Base-by-base conservation (phyloP, 2,888 invertebrate species). In the Drosophila fungiperda region DNA sequence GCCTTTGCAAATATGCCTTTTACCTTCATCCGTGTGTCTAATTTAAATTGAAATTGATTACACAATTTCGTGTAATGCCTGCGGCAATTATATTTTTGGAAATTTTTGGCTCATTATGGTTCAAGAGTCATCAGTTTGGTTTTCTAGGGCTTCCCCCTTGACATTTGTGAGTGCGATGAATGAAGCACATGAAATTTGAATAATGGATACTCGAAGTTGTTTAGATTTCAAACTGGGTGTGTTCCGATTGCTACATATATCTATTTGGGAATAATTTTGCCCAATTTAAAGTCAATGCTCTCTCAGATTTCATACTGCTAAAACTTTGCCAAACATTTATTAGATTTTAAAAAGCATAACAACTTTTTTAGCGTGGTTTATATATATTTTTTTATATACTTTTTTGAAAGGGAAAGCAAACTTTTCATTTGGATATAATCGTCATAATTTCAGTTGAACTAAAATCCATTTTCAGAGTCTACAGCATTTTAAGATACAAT, bases 41-140 rank as follows among this genome's bases (percentile, higher is more conserved):
- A 69, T 70, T 60, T 67, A 57, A 73, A 74, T 52, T 76, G 49
- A 59, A 81, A 72, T 75, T 74, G 71, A 88, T 86, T 80, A 74
- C 62, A 81, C 78, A 84, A 80, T 86, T 80, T 75, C 45, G 62
- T 61, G 59, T 50, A 38, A 42, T 38, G 42, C 48, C 52, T 33
- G 49, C 2, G 48, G 55, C 59, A 62, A 70, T 64, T 49, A 64
- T 53, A 29, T 29, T 65, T 68, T 65, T 33, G 20, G 3, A 26
- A 23, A 17, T 36, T 61, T 54, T 38, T 12, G 63, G 49, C 54
- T 38, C 26, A 26, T 72, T 64, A 65, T 52, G 50, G 55, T 65
- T 54, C 58, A 53, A 60, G 50, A 55, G 36, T n/a, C 68, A 67
- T 49, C 67, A 45, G 40, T 76, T 76, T 53, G 33, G 38, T 48